Percentiles rank a stretch among this genome's conserved stretches.
These are phyloP conservation scores for Arbacia lixula DNA, from an alignment of 53 echinoderm and acorn worm genomes.

Conservation along the genomic window DNA sequence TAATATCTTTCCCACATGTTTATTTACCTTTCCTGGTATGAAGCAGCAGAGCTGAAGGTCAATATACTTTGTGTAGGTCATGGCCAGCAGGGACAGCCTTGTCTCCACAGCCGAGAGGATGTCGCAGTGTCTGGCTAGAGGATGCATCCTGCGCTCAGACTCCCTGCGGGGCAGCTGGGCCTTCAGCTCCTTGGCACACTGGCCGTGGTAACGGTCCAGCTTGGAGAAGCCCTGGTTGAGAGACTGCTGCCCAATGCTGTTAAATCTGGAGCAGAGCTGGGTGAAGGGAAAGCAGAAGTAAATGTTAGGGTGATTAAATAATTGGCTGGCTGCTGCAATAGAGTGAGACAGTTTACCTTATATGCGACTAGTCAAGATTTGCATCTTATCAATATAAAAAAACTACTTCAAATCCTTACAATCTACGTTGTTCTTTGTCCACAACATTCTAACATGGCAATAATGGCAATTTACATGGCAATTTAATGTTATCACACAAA, in stretches of 20 bases:
- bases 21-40: slow-evolving; percentile 95
- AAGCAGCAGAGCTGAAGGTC: slow-evolving; percentile 93
- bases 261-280: slow-evolving; percentile 84
- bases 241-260: slow-evolving; percentile 80
- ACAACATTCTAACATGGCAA: too few species aligned
- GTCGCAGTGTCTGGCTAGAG: slow-evolving; percentile 92
- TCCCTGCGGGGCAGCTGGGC: slow-evolving; percentile 89
- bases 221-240: slow-evolving; percentile 86
- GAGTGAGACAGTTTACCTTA: too few species aligned
- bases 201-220: slow-evolving; percentile 79
- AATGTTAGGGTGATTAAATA: too few species aligned
- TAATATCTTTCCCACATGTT: too few species aligned
- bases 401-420: too few species aligned
- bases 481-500: too few species aligned
- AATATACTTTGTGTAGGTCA: slow-evolving; percentile 97
- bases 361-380: too few species aligned
- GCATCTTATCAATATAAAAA: too few species aligned
- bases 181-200: slow-evolving; percentile 84
- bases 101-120: slow-evolving; percentile 96
- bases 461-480: too few species aligned
- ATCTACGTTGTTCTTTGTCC: too few species aligned
- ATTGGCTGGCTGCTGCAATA: too few species aligned
- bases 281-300: too few species aligned
- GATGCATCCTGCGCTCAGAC: slow-evolving; percentile 89
- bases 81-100: slow-evolving; percentile 93